Conservation (phyloP, 1,140 invertebrate species). For the Cyclargus thomasi region DNA sequence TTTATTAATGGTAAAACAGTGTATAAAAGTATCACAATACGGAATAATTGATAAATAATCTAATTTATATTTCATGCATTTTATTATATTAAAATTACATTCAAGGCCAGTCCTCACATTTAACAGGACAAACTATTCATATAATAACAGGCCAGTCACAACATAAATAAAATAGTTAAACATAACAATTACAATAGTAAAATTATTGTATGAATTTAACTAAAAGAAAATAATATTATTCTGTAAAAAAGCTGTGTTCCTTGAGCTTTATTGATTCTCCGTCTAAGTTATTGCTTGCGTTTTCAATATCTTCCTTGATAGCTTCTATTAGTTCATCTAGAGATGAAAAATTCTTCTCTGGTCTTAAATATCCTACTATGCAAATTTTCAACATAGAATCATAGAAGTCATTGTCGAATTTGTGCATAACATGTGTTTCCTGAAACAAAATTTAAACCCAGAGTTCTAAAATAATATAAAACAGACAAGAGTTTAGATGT, state of each 20-base stretch:
- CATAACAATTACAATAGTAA: conserved; percentile 18
- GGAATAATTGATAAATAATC: no score
- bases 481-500: no score
- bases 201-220: not conserved
- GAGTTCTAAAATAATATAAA: no score
- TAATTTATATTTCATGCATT: no score
- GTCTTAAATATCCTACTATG: conserved; percentile 88
- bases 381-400: conserved; percentile 86
- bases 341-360: conserved; percentile 88
- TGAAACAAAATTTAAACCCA: no score
- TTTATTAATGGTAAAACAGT: no score
- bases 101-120: no score
- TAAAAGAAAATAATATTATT: conserved; percentile 16
- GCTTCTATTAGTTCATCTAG: conserved; percentile 84
- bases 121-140: no score
- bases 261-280: conserved; percentile 44
- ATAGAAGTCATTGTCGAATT: conserved; percentile 92
- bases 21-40: no score
- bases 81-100: no score
- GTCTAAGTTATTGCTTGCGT: conserved; percentile 77
- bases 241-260: conserved; percentile 37
- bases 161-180: conserved; percentile 22
- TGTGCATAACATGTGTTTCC: conserved; percentile 94
- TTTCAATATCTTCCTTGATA: conserved; percentile 85
- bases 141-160: not conserved